These are phyloP conservation scores for Zeugodacus cucurbitae DNA, from an alignment of 1,140 invertebrate genomes.

Conservation along the genomic window DNA sequence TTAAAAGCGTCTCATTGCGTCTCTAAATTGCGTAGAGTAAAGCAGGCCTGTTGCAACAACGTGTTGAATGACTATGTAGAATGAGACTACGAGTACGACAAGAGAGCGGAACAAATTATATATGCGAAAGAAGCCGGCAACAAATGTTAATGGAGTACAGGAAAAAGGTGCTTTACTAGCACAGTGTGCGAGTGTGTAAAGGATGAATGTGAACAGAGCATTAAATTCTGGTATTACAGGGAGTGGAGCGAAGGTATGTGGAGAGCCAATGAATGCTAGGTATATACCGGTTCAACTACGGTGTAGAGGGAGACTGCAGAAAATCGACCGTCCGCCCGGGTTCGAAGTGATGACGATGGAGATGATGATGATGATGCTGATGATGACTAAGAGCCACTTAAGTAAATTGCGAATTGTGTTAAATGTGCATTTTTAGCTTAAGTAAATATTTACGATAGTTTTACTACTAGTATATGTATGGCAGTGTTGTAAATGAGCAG, in stretches of 20 bases:
- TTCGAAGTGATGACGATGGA: not conserved
- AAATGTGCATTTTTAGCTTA: conserved; percentile 37
- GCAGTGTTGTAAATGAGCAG: not conserved
- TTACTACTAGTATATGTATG: not conserved
- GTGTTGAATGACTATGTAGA: not conserved
- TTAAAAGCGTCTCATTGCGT: conserved; percentile 16
- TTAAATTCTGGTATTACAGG: not conserved
- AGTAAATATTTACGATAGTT: conserved; percentile 25
- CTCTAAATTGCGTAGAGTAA: conserved; percentile 14
- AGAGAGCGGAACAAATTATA: not conserved
- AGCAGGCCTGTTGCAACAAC: not conserved
- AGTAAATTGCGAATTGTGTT: conserved; percentile 28
- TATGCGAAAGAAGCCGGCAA: not conserved
- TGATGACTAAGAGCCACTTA: conserved; percentile 28
- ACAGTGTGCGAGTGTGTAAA: not conserved
- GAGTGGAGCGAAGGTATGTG: not conserved
- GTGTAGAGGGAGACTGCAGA: not conserved
- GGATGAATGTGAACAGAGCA: not conserved
- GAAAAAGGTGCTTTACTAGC: not conserved
- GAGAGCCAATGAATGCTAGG: not conserved
- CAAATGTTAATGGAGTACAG: not conserved
- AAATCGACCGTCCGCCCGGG: not conserved
- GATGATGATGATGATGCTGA: not conserved
- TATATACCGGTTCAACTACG: not conserved
- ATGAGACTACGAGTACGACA: not conserved